These are phyloP conservation scores for Corythornis leucogaster DNA, from an alignment of 2,797 vertebrate species.

Conservation along the genomic window DNA sequence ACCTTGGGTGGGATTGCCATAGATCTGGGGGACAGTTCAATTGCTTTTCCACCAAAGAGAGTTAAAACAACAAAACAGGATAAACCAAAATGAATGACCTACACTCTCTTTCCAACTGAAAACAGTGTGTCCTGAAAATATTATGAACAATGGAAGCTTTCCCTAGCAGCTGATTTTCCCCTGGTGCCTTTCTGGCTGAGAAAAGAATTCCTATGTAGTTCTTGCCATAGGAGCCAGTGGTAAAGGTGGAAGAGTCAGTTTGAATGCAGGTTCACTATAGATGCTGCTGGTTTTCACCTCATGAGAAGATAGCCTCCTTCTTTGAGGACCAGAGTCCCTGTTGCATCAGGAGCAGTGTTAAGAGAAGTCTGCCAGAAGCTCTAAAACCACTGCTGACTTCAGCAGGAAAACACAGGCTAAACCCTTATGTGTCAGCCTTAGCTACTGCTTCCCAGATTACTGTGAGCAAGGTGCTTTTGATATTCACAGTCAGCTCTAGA, in stretches of 20 bases:
- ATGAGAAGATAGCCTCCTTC: background rate
- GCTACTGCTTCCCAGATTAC: background rate
- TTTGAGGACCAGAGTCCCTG: background rate
- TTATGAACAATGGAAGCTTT: background rate
- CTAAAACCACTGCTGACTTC: background rate
- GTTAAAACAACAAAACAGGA: constrained; percentile 6
- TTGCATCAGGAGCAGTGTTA: background rate
- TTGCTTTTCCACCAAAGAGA: background rate
- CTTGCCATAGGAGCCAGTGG: background rate
- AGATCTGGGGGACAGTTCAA: background rate
- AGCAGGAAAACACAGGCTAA: background rate
- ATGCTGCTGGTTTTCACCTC: background rate
- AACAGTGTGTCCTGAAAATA: background rate
- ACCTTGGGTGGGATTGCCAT: background rate
- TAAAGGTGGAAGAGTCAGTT: background rate
- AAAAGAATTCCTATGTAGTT: background rate
- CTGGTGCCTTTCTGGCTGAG: background rate
- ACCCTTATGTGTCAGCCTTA: background rate
- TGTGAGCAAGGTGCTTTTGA: background rate
- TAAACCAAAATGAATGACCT: background rate
- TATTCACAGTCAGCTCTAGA: background rate
- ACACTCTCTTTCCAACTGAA: background rate
- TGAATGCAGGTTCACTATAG: background rate
- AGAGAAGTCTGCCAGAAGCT: background rate
- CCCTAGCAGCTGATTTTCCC: background rate